Conservation (phyloP, 2,113 vertebrate species). For the Tragelaphus scriptus region DNA sequence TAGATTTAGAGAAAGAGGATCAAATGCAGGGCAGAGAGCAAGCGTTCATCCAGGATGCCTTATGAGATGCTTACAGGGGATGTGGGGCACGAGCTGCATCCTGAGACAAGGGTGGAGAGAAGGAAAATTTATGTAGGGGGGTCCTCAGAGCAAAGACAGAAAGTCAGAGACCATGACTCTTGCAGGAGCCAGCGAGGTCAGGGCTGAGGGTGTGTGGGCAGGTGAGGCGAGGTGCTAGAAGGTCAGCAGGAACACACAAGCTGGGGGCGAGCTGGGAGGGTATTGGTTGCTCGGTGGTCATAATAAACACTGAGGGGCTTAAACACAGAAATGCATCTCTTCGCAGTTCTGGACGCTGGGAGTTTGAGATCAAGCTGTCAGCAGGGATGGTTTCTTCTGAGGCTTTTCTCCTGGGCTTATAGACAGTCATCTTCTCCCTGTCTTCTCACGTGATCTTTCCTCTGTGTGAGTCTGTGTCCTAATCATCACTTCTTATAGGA, state of each 20-base stretch:
- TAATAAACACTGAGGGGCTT: not conserved
- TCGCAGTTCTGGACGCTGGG: not conserved
- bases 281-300: not conserved
- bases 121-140: not conserved
- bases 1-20: not conserved
- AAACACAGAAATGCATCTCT: not conserved
- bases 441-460: not conserved
- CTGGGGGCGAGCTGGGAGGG: not conserved
- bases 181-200: not conserved
- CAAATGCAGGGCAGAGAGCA: not conserved
- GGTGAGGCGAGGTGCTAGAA: not conserved
- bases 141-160: not conserved
- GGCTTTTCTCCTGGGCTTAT: not conserved
- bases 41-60: not conserved
- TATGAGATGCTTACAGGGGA: not conserved
- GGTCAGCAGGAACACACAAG: not conserved
- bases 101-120: no score
- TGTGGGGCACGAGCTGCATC: not conserved
- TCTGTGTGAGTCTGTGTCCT: not conserved
- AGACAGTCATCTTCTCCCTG: fast-evolving
- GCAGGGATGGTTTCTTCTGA: not conserved
- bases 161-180: not conserved
- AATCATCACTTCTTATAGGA: not conserved
- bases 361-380: not conserved
- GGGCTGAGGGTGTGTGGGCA: not conserved